Evolutionary conservation across 1,140 invertebrate species (phyloP).

Genomic region (Microvelia longipes): DNA sequence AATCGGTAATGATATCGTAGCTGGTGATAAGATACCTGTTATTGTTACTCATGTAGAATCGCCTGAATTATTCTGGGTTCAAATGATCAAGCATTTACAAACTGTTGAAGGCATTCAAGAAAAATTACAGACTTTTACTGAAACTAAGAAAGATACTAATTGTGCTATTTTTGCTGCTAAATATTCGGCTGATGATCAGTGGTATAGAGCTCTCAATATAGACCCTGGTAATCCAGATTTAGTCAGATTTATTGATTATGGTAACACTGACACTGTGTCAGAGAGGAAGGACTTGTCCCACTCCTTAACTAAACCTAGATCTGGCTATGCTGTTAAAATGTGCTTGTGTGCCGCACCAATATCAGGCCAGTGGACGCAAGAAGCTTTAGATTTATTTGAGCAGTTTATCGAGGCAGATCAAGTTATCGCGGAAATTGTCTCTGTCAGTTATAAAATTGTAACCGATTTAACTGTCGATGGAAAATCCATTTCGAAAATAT

Average conservation of each 20-base stretch:
- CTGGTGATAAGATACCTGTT: constrained; percentile 23
- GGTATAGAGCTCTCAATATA: constrained; percentile 42
- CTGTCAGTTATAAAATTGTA: constrained; percentile 17
- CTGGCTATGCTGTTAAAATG: constrained; percentile 42
- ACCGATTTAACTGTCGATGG: constrained; percentile 11
- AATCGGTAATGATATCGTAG: constrained; percentile 5
- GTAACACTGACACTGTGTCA: constrained; percentile 52
- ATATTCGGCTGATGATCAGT: constrained; percentile 52
- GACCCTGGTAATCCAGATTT: constrained; percentile 28
- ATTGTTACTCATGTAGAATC: constrained; percentile 25
- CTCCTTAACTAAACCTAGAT: constrained; percentile 25
- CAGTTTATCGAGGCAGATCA: constrained; percentile 33
- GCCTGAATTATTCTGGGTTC: constrained; percentile 30
- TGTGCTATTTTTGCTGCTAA: constrained; percentile 48
- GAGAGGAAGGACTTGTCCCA: constrained; percentile 42
- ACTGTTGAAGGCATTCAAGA: constrained; percentile 29
- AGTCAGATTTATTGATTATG: constrained; percentile 68
- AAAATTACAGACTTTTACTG: constrained; percentile 34
- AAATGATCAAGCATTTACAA: constrained; percentile 18
- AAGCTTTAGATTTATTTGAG: constrained; percentile 41
- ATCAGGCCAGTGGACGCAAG: constrained; percentile 44
- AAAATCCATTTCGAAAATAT: constrained; percentile 11
- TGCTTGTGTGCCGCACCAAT: constrained; percentile 47
- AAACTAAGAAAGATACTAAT: constrained; percentile 25
- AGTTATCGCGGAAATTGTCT: constrained; percentile 27